Percentiles rank a stretch among this genome's conserved stretches.
Conservation (phyloP, 2,113 vertebrate genomes). For the Anarhynchus alexandrinus region DNA sequence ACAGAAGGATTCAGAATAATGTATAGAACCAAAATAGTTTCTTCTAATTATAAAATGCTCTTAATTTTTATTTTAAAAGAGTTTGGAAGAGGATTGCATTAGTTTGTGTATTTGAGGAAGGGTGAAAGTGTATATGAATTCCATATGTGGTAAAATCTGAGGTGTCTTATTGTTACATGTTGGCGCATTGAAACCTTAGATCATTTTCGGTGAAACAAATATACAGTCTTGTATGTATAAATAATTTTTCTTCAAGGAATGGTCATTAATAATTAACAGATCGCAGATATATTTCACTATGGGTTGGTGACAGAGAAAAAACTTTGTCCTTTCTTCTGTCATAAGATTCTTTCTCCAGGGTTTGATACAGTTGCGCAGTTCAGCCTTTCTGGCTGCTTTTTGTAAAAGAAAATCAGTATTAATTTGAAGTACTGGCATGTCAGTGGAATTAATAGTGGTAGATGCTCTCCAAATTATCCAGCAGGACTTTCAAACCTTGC, state of each 20-base stretch:
- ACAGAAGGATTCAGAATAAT: neutral
- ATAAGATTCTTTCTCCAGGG: neutral
- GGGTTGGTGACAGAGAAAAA: neutral
- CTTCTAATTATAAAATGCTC: neutral
- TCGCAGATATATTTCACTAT: neutral
- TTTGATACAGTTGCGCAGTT: slow-evolving; percentile 29
- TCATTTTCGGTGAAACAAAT: neutral
- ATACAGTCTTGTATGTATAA: neutral
- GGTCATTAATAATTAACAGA: neutral
- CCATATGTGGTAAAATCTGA: neutral
- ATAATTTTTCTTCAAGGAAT: neutral
- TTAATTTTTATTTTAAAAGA: neutral
- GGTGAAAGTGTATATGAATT: neutral
- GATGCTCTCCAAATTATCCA: slow-evolving; percentile 35
- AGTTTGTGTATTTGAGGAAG: neutral
- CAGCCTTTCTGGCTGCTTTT: slow-evolving; percentile 41
- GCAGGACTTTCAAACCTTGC: slow-evolving; percentile 45
- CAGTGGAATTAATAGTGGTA: slow-evolving; percentile 35
- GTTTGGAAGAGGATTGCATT: neutral
- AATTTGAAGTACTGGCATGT: slow-evolving; percentile 62
- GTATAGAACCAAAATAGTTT: neutral
- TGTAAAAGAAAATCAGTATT: slow-evolving; percentile 59
- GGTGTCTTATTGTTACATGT: neutral
- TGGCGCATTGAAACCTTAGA: neutral
- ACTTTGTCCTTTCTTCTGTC: neutral